These are phyloP conservation scores for Lacerta bilineata DNA, from an alignment of 2,797 vertebrate genomes.

Conservation along the genomic window DNA sequence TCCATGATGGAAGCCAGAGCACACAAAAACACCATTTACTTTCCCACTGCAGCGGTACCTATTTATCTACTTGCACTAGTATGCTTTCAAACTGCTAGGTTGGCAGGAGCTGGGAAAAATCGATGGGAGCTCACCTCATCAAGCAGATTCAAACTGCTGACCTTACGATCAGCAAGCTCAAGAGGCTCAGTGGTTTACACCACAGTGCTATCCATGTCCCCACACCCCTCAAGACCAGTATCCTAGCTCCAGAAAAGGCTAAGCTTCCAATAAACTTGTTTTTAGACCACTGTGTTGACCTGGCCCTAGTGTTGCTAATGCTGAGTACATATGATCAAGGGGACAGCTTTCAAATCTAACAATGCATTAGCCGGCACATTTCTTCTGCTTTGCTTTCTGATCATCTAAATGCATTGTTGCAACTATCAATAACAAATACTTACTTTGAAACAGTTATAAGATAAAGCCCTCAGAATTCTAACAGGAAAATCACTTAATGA, in stretches of 20 bases:
- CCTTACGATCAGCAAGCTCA: no score
- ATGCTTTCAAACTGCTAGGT: no score
- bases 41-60: no score
- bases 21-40: no score
- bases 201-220: no score
- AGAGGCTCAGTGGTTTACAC: no score
- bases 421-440: background rate
- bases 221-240: background rate
- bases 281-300: background rate
- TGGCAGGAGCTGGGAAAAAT: no score
- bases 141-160: no score
- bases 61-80: no score
- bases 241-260: slow-evolving; percentile 6
- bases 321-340: background rate
- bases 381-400: slow-evolving; percentile 6
- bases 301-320: background rate
- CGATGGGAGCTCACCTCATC: no score
- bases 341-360: slow-evolving; percentile 1
- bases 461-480: background rate
- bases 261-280: background rate
- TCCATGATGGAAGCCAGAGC: no score
- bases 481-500: background rate
- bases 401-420: background rate
- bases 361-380: background rate
- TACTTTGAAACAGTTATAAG: slow-evolving; percentile 11